Base-by-base conservation (phyloP, 2,888 invertebrate species). In the Aphrophora alni region DNA sequence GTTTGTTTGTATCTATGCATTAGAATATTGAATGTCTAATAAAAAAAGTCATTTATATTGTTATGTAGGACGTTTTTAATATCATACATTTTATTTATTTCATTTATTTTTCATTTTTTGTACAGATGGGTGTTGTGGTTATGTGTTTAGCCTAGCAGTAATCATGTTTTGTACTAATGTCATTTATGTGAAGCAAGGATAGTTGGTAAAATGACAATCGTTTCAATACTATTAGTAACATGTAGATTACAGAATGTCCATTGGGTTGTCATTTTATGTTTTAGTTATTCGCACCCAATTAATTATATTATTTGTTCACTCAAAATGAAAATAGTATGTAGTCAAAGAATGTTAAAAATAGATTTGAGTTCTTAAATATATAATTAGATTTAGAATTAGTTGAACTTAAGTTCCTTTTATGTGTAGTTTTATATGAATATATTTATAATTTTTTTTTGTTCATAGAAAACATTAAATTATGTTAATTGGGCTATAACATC, bases 121-220 rank as follows among this genome's bases (percentile, higher is more conserved):
- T 59, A 59, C 59, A 59, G 59, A 74, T 79, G 12, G 78, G 68
- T 79, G 78, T 79, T 79, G 78, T 79, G 78, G 78, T 74, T 74
- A 59, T 74, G 74, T 79, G 78, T 79, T 79, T 74, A 74, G 68
- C 14, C 68, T 74, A 73, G 38, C 28, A 77, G 78, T 78, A 71
- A 77, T 38, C 70, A 77, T 78, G 51, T 79, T 73, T 79, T 51
- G 44, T 51, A 75, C 25, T 75, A 25, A 25, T 75, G 75, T 59
- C 59, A n/a, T 59, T 59, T 21, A 59, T 21, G n/a, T 59, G 14
- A 59, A 59, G 74, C 78, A 74, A 51, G 72, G 68, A 28, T 74
- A 74, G 68, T 79, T 73, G 17, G 33, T 25, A 77, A 79, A 79
- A 68, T 79, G 78, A 79, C 78, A 79, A 79, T 79, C 78, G 78